Conservation (phyloP, 2,888 invertebrate species). For the Opisthograptis luteolata region DNA sequence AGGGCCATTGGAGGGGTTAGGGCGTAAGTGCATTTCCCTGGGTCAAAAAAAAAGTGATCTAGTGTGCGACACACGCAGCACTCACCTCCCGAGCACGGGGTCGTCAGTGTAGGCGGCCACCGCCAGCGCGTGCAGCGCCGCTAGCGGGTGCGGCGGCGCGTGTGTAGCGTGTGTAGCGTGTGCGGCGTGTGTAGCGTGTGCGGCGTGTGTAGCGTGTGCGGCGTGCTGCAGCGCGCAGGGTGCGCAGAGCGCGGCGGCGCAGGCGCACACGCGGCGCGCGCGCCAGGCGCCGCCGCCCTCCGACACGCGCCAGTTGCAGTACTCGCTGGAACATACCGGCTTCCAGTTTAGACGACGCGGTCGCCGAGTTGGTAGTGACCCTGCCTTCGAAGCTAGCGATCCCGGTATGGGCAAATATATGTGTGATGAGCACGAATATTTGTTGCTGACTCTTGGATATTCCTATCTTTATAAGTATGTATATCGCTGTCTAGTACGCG, state of each 20-base stretch:
- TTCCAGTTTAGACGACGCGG: too few relatives aligned
- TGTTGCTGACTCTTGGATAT: too few relatives aligned
- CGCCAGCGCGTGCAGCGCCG: slow-evolving; percentile 52
- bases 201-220: slow-evolving; percentile 67
- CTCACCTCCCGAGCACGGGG: slow-evolving; percentile 87
- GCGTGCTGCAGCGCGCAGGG: slow-evolving; percentile 78
- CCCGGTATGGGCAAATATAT: too few relatives aligned
- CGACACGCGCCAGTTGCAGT: slow-evolving; percentile 88
- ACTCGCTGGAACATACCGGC: slow-evolving; percentile 85
- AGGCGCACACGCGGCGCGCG: slow-evolving; percentile 84
- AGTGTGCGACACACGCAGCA: too few relatives aligned
- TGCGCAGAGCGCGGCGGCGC: slow-evolving; percentile 84
- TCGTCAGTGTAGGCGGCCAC: slow-evolving; percentile 63
- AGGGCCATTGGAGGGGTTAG: too few relatives aligned
- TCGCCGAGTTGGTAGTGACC: too few relatives aligned
- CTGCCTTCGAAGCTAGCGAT: too few relatives aligned
- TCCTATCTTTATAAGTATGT: too few relatives aligned
- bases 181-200: slow-evolving; percentile 66
- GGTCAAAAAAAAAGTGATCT: too few relatives aligned
- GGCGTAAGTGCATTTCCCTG: too few relatives aligned
- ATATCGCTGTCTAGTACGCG: too few relatives aligned
- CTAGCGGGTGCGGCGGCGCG: slow-evolving; percentile 49
- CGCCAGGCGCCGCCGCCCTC: slow-evolving; percentile 87
- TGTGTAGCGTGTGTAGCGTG: slow-evolving; percentile 80
- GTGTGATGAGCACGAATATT: too few relatives aligned